Evolutionary conservation across 1,140 invertebrate genomes (phyloP).

Genomic region (Heterodera carotae): DNA sequence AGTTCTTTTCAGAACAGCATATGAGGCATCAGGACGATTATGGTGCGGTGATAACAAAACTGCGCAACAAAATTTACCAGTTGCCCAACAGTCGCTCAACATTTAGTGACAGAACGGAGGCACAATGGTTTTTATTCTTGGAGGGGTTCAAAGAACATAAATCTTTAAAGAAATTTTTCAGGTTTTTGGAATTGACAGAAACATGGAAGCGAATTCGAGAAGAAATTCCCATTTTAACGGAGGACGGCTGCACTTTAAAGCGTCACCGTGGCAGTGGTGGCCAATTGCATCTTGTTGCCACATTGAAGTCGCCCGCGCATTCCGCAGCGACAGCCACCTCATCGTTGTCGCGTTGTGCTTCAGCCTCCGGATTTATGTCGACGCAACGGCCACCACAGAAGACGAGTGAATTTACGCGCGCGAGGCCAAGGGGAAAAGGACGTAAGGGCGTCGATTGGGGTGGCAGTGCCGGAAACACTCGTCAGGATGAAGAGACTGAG

Average conservation of each 20-base stretch:
- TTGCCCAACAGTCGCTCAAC: slow-evolving; percentile 9
- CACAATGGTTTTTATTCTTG: slow-evolving; percentile 4
- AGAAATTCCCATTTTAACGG: slow-evolving; percentile 10
- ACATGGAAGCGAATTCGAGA: slow-evolving; percentile 17
- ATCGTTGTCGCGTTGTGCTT: neutral
- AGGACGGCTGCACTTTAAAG: slow-evolving; percentile 23
- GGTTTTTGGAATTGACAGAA: slow-evolving; percentile 7
- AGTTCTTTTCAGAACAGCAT: neutral
- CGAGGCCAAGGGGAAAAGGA: neutral
- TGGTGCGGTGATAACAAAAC: slow-evolving; percentile 2
- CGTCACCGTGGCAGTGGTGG: neutral
- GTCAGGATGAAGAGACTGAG: neutral
- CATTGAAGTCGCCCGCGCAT: neutral
- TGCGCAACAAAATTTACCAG: slow-evolving; percentile 8
- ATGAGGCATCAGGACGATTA: slow-evolving; percentile 5
- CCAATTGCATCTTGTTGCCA: too few species aligned
- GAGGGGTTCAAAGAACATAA: neutral
- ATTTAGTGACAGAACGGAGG: neutral
- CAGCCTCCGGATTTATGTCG: neutral
- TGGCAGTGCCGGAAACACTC: neutral
- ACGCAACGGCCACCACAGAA: neutral
- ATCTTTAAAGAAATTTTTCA: neutral
- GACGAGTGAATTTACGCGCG: neutral
- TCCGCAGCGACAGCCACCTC: neutral
- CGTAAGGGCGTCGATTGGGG: neutral